Percentiles rank a stretch among this genome's conserved stretches.
Conservation (phyloP, 2,113 vertebrate species). For the Euleptes europaea region DNA sequence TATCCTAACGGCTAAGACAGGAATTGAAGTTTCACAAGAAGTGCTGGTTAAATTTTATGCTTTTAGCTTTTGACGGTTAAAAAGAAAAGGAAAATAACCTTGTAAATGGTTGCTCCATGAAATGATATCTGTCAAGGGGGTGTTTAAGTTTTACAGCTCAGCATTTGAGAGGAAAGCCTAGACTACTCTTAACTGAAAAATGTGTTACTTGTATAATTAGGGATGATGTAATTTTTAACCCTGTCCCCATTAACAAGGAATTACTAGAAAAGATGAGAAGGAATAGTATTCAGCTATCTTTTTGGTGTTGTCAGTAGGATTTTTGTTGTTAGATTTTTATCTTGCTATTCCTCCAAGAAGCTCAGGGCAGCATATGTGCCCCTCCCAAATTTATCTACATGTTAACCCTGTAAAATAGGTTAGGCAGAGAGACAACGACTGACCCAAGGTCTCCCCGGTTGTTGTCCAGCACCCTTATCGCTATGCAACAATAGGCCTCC, state of each 20-base stretch:
- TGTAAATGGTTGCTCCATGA: not conserved
- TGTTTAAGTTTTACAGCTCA: not conserved
- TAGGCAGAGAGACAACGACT: too few relatives aligned
- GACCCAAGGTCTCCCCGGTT: too few relatives aligned
- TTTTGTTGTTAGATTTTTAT: too few relatives aligned
- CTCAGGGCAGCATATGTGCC: too few relatives aligned
- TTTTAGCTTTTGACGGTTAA: not conserved
- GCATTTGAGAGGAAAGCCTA: not conserved
- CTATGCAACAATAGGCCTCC: too few relatives aligned
- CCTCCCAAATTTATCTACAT: too few relatives aligned
- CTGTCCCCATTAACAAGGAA: not conserved
- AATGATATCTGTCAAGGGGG: not conserved
- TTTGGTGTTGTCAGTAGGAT: too few relatives aligned
- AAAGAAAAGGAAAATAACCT: constrained; percentile 7
- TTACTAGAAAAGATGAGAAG: too few relatives aligned
- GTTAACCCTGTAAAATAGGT: too few relatives aligned
- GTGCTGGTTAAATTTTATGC: not conserved
- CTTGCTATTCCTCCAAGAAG: too few relatives aligned
- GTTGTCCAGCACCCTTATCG: too few relatives aligned
- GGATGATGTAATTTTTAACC: not conserved
- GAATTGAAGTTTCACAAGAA: not conserved
- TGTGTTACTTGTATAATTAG: not conserved
- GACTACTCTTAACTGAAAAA: constrained; percentile 5
- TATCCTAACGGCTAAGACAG: not conserved
- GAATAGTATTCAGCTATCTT: too few relatives aligned